A percentile compares a stretch with the other conserved stretches of the same genome.
phyloP scores from a whole-genome alignment of 1,140 invertebrate species.

The Bombus superbus region DNA sequence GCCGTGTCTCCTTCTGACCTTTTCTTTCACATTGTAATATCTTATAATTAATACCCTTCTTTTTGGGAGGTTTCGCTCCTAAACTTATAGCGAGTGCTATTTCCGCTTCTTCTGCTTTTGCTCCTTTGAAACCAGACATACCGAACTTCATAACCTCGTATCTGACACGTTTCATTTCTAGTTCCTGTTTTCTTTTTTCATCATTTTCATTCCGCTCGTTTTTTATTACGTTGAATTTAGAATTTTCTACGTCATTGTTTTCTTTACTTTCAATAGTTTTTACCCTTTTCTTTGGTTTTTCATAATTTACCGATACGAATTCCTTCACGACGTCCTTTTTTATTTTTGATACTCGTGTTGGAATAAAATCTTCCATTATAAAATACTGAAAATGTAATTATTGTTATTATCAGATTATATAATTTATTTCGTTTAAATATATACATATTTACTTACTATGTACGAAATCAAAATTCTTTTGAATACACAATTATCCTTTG shows the following conservation, averaged over 20 bases:
- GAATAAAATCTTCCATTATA: constrained; percentile 78
- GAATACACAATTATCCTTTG: background rate
- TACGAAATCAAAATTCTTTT: background rate
- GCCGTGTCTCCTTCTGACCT: constrained; percentile 77
- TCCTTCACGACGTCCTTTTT: constrained; percentile 79
- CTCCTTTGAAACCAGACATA: constrained; percentile 84
- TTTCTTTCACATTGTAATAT: constrained; percentile 77
- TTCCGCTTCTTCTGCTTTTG: constrained; percentile 84
- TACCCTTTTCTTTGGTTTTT: constrained; percentile 82
- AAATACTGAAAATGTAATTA: constrained; percentile 35
- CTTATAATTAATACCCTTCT: constrained; percentile 85
- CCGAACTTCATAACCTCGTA: constrained; percentile 87
- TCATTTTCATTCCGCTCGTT: constrained; percentile 30
- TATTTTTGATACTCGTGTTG: constrained; percentile 83
- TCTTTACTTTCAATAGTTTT: background rate
- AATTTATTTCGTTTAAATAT: background rate
- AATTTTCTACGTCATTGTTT: background rate
- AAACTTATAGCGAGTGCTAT: constrained; percentile 85
- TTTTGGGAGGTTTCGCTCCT: constrained; percentile 86
- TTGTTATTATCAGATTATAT: background rate
- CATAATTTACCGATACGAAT: constrained; percentile 82
- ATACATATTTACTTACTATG: background rate
- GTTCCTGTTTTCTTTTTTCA: constrained; percentile 74
- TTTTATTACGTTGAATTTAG: background rate
- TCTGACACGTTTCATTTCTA: constrained; percentile 84